Evolutionary conservation across 1,140 invertebrate genomes (phyloP), one percentile per base, ranked within the genome.

Genomic region (Scaptodrosophila lebanonensis): DNA sequence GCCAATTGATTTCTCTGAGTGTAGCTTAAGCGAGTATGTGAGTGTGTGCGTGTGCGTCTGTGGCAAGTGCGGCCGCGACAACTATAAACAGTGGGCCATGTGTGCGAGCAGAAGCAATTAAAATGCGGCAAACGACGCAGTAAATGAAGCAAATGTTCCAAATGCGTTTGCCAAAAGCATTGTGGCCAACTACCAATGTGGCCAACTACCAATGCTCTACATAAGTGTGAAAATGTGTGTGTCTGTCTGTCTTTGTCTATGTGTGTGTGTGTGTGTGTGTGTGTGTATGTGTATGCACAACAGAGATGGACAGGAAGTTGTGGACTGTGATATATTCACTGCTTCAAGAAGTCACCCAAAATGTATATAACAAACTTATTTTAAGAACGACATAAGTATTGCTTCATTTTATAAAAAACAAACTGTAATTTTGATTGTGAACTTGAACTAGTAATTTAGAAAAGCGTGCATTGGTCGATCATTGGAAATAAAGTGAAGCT

Each of bases 91-190:
- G 3, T 25, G 22, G 22, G 8, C 22, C 22, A 4, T 39, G 33
- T 77, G 60, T 60, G 73, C 61, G 52, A 64, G 75, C 62, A 82
- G 62, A 82, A 82, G 75, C 75, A 82, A 82, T 82, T 82, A 82
- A 82, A 82, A 82, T 82, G 66, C 76, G 76, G 75, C 76, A 82
- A 82, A 66, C 75, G 75, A 66, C 75, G 76, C 76, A 83, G 76
- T 82, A 82, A 82, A 82, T 82, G 75, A 82, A 82, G 75, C 75
- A 82, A 82, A 79, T 83, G 76, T 50, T 60, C 58, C 61, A 70
- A 82, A 82, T 82, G 75, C 75, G 75, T 82, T 82, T 59, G 69
- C 61, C 69, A 70, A 82, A 70, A 62, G 61, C 75, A 79, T 65
- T 59, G 59, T 52, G 38, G 48, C 12, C 32, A 29, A 42, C 16